Evolutionary conservation across 2,113 vertebrate species (phyloP), one percentile per base, ranked within the genome.

Genomic region (Ovis canadensis): DNA sequence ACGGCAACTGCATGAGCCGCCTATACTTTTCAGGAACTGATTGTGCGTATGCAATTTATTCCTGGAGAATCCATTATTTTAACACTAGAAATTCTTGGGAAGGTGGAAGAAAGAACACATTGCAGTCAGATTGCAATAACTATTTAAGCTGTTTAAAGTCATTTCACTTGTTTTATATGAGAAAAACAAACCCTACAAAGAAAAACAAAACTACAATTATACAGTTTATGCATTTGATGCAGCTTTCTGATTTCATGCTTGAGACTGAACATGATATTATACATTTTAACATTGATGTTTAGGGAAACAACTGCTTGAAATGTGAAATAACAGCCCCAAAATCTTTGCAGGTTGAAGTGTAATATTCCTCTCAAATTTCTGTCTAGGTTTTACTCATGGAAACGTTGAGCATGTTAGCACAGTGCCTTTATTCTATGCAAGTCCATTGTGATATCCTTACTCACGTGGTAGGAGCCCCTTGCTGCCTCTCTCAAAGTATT

Each of bases 101-200:
- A 93, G 85, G 77, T 96, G 43, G 93, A 98, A 98, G 97, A 98
- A 99, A 98, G 98, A 98, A 98, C 97, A 97, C 94, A 97, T 98
- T 97, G 97, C 98, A 98, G 98, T 98, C 96, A 98, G 97, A 98
- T 91, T 95, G 90, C 98, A 98, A 98, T 98, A 97, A 98, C 98
- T 99, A 97, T 98, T 99, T 99, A 98, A 98, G 97, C 98, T 97
- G 97, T 98, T 99, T 98, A 98, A 98, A 98, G 94, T 97, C 98
- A 98, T 97, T 98, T 98, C 96, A 98, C 94, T 97, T 98, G 84
- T 96, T 98, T 97, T 98, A 86, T 96, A 93, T 98, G 98, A 98
- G 96, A 98, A 98, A 98, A 99, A 86, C 93, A 98, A 98, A 96
- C 86, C 95, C 95, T 98, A 36, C 64, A 40, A 36, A 36, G n/a